These are phyloP conservation scores for Drosophila melanogaster DNA, from an alignment of 1,140 invertebrate species.

Conservation along the genomic window Release_6_plus_ISO1_MT NT_037436.4:2927501-2928000, in stretches of 20 bases:
- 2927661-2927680: slow-evolving; percentile 50
- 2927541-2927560: slow-evolving; percentile 1
- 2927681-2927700: slow-evolving; percentile 45
- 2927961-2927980: too few species aligned
- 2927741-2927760: slow-evolving; percentile 84
- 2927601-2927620: slow-evolving; percentile 84
- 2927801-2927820: slow-evolving; percentile 40
- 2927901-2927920: too few species aligned
- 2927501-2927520: slow-evolving; percentile 32
- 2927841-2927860: slow-evolving; percentile 62
- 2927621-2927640: slow-evolving; percentile 69
- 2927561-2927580: slow-evolving; percentile 53
- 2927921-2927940: too few species aligned
- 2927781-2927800: slow-evolving; percentile 77
- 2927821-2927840: slow-evolving; percentile 64
- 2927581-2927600: slow-evolving; percentile 80
- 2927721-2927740: slow-evolving; percentile 77
- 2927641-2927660: slow-evolving; percentile 61
- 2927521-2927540: slow-evolving; percentile 9
- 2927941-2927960: too few species aligned
- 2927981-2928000: too few species aligned
- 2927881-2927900: slow-evolving; percentile 59
- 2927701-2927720: slow-evolving; percentile 62
- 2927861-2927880: slow-evolving; percentile 63
- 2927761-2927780: slow-evolving; percentile 84